These are phyloP conservation scores for Trididemnum nubilum DNA, from an alignment of 23 tunicate genomes.

Conservation along the genomic window DNA sequence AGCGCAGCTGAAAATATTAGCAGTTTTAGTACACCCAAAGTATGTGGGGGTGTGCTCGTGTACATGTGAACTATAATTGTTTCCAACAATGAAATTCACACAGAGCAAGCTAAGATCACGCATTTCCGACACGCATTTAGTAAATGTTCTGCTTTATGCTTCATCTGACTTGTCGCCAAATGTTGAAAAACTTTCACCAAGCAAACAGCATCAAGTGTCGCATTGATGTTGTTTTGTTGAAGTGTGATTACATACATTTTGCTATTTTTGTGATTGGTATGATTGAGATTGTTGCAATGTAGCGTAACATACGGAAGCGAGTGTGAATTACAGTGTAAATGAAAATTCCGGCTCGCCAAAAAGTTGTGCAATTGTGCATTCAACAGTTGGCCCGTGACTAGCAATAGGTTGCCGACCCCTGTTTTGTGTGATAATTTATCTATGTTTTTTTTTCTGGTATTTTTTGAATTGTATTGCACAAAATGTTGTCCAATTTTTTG, in stretches of 20 bases:
- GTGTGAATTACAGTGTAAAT: conserved; percentile 31
- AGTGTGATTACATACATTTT: conserved; percentile 31
- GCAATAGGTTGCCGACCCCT: conserved; percentile 34
- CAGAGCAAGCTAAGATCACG: conserved; percentile 36
- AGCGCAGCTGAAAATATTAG: neutral
- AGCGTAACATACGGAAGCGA: conserved; percentile 12
- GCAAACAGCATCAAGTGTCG: conserved; percentile 33
- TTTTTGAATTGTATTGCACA: too few relatives aligned
- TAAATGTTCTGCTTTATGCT: conserved; percentile 24
- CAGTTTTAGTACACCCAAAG: too few relatives aligned
- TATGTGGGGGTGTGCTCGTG: neutral
- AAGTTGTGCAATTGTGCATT: conserved; percentile 14
- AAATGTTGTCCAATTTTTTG: too few relatives aligned
- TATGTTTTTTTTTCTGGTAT: too few relatives aligned
- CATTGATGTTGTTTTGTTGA: conserved; percentile 29
- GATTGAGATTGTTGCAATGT: conserved; percentile 33
- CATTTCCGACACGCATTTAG: conserved; percentile 21
- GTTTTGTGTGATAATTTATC: neutral
- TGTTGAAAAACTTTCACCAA: conserved; percentile 33
- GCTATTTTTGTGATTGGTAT: conserved; percentile 28
- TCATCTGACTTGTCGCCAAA: conserved; percentile 34
- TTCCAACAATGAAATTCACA: conserved; percentile 30
- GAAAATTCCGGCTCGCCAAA: conserved; percentile 25
- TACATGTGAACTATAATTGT: conserved; percentile 18
- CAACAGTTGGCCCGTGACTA: conserved; percentile 29